These are phyloP conservation scores for Hypothenemus hampei DNA, from an alignment of 1,140 invertebrate genomes.

Conservation along the genomic window DNA sequence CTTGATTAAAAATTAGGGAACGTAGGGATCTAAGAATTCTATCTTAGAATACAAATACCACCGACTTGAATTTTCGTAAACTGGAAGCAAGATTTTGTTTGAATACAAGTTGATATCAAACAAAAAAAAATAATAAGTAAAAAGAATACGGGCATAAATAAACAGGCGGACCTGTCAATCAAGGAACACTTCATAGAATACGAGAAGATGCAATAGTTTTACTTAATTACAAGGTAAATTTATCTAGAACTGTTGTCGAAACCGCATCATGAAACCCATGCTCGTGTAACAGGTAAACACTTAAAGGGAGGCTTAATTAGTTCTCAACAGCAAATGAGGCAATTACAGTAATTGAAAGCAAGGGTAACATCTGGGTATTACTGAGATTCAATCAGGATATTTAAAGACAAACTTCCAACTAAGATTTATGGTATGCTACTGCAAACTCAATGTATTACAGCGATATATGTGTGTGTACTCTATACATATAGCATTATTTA, in stretches of 20 bases:
- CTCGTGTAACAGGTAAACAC: conserved; percentile 7
- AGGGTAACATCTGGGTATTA: not conserved
- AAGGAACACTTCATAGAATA: not conserved
- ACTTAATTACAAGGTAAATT: no score
- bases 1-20: conserved; percentile 14
- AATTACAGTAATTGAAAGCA: conserved; percentile 2
- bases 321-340: conserved; percentile 4
- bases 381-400: not conserved
- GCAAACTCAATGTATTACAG: no score
- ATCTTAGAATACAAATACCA: conserved; percentile 11
- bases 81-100: not conserved
- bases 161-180: not conserved
- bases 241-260: no score
- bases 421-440: no score
- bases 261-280: not conserved
- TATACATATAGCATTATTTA: no score
- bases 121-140: not conserved
- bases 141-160: not conserved
- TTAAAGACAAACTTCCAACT: no score
- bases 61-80: conserved; percentile 5
- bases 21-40: not conserved
- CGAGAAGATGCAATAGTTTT: no score
- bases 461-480: no score
- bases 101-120: not conserved
- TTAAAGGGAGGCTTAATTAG: conserved; percentile 3